A percentile compares a stretch with the other conserved stretches of the same genome.
Evolutionary conservation across 2,113 vertebrate species (phyloP).

Genomic region (Hoplias malabaricus): DNA sequence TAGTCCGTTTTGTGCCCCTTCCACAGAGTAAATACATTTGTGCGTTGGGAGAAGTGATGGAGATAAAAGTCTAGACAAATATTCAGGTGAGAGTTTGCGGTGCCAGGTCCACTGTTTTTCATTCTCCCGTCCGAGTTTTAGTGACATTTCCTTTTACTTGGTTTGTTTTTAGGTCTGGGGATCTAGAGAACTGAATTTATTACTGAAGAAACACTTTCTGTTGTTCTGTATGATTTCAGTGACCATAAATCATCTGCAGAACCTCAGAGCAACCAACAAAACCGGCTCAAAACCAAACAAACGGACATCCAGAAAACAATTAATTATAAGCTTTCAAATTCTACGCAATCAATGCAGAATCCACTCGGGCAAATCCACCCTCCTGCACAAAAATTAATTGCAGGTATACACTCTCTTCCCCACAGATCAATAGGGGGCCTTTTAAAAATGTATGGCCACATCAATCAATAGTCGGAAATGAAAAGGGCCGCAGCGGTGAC

Average conservation of each 20-base stretch:
- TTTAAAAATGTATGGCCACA: constrained; percentile 49
- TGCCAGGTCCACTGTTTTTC: neutral
- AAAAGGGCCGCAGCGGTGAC: neutral
- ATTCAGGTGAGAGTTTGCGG: neutral
- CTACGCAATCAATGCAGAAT: constrained; percentile 22
- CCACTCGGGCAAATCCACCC: neutral
- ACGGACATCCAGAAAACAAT: neutral
- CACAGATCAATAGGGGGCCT: constrained; percentile 48
- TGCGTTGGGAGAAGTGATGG: neutral
- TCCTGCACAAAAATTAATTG: constrained; percentile 38
- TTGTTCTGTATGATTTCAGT: too few relatives aligned
- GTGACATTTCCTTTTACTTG: neutral
- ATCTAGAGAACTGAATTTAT: neutral
- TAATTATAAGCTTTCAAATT: constrained; percentile 13
- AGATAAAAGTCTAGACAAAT: neutral
- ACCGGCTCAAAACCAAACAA: neutral
- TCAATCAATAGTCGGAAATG: constrained; percentile 49
- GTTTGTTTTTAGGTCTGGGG: neutral
- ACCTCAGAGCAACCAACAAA: neutral
- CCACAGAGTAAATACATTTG: constrained; percentile 14
- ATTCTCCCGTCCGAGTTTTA: neutral
- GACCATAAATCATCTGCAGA: too few relatives aligned
- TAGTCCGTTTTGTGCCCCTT: constrained; percentile 21
- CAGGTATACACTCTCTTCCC: constrained; percentile 25
- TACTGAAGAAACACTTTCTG: neutral